Percentiles rank a stretch among this genome's conserved stretches.
phyloP scores from a whole-genome alignment of 1,140 invertebrate genomes.

The Lamellibrachia luymesi region DNA sequence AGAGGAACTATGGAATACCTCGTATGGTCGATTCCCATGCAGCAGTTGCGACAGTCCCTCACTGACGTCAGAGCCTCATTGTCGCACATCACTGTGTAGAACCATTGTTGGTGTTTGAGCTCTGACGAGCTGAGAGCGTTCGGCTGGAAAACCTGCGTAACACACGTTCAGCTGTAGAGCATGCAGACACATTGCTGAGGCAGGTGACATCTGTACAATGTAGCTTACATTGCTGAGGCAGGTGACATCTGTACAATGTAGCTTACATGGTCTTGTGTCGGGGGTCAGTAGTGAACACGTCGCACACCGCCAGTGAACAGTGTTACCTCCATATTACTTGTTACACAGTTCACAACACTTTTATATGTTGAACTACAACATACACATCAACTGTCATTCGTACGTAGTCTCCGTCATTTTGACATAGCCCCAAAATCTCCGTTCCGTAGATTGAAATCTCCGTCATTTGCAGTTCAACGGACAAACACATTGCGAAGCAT shows the following conservation, averaged over 20 bases:
- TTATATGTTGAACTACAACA: too few relatives aligned
- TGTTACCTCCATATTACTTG: too few relatives aligned
- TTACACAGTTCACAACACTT: too few relatives aligned
- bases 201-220: neutral
- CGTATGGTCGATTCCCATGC: constrained; percentile 36
- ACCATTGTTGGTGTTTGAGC: constrained; percentile 37
- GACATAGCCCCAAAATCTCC: too few relatives aligned
- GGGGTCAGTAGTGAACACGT: too few relatives aligned
- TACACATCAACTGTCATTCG: too few relatives aligned
- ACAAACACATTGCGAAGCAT: too few relatives aligned
- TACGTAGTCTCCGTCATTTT: too few relatives aligned
- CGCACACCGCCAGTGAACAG: too few relatives aligned
- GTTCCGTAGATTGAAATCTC: too few relatives aligned
- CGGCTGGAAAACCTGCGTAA: neutral
- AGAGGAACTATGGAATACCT: constrained; percentile 26
- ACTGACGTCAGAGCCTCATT: constrained; percentile 19
- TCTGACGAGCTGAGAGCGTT: neutral
- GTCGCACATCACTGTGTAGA: constrained; percentile 44
- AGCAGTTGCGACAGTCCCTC: constrained; percentile 36
- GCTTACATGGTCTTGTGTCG: neutral
- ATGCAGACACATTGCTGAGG: neutral
- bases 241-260: neutral
- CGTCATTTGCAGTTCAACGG: too few relatives aligned
- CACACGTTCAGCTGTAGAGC: neutral
- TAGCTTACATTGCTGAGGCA: neutral